phyloP scores from a whole-genome alignment of 2,113 vertebrate genomes.

The Xenus cinereus region DNA sequence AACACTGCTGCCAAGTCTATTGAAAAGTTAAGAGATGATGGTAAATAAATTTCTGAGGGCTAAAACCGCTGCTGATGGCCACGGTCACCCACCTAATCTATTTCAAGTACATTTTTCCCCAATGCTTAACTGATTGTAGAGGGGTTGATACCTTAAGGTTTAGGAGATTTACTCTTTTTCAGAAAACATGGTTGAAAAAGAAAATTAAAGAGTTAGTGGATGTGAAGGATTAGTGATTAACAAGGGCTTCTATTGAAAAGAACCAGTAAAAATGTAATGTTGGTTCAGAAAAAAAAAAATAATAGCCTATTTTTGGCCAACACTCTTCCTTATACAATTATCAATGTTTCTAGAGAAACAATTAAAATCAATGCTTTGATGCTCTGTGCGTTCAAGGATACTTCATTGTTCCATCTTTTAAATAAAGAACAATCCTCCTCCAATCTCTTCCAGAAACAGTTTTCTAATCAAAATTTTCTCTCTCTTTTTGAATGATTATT shows the following conservation, averaged over 20 bases:
- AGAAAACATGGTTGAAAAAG: neutral
- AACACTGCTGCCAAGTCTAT: neutral
- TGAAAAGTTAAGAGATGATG: neutral
- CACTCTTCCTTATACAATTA: neutral
- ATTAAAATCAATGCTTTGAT: neutral
- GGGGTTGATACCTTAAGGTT: neutral
- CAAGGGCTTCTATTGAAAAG: neutral
- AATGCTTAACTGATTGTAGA: neutral
- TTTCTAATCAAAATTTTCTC: neutral
- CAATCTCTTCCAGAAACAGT: neutral
- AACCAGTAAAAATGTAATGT: neutral
- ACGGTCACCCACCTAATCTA: neutral
- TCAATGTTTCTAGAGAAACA: neutral
- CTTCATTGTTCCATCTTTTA: neutral
- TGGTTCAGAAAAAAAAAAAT: neutral
- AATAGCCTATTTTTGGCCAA: neutral
- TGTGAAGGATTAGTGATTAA: neutral
- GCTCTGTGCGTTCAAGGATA: neutral
- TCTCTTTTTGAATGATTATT: neutral
- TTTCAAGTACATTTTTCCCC: neutral
- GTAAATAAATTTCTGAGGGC: neutral
- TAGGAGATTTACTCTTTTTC: neutral
- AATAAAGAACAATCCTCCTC: neutral
- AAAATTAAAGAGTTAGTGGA: neutral
- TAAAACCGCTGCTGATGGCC: neutral